Conservation (phyloP, 2,113 vertebrate species). For the Alouatta palliata region DNA sequence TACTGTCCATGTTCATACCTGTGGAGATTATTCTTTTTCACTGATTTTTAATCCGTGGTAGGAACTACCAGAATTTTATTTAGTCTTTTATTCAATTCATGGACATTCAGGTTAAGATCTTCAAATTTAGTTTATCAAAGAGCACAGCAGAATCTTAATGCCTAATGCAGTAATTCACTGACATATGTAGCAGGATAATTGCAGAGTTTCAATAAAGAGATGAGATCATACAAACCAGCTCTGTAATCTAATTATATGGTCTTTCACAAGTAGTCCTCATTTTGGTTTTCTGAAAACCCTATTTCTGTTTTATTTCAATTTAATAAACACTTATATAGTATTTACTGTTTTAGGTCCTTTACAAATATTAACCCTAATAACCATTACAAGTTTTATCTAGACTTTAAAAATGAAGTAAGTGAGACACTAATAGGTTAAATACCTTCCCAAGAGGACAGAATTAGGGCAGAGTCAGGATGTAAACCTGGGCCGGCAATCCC, state of each 20-base stretch:
- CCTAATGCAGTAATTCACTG: background rate
- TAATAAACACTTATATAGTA: background rate
- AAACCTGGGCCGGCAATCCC: background rate
- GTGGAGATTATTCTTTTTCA: background rate
- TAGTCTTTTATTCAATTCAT: background rate
- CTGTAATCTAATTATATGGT: background rate
- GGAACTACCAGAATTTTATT: background rate
- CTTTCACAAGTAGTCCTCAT: background rate
- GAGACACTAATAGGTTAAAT: background rate
- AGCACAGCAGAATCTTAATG: background rate
- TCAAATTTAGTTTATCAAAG: background rate
- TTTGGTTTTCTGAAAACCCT: background rate
- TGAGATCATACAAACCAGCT: background rate
- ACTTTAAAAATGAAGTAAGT: background rate
- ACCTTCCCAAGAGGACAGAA: background rate
- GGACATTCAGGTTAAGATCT: background rate
- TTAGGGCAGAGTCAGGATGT: background rate
- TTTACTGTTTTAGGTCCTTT: background rate
- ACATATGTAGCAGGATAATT: background rate
- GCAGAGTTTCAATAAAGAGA: background rate
- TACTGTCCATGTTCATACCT: background rate
- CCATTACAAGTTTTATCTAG: background rate
- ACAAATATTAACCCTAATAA: background rate
- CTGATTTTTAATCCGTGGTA: background rate
- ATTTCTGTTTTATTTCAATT: background rate